Percentiles rank a stretch among this genome's conserved stretches.
Evolutionary conservation across 2,797 vertebrate genomes (phyloP).

Genomic region (Apogon hyalosoma): DNA sequence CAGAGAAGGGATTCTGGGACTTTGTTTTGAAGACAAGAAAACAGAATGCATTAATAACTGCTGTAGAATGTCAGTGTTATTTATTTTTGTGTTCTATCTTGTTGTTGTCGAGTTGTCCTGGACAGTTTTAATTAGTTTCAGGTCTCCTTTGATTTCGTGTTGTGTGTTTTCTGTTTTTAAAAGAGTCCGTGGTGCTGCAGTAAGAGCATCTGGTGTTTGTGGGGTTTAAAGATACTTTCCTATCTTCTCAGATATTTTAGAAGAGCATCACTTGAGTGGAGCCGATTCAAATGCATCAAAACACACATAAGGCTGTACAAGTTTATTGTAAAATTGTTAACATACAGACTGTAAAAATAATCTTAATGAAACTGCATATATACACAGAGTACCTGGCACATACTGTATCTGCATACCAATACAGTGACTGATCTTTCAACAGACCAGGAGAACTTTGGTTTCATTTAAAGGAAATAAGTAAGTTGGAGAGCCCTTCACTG

Average conservation of each 20-base stretch:
- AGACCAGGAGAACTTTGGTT: constrained; percentile 13
- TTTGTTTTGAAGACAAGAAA: no score
- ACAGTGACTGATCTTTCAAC: constrained; percentile 14
- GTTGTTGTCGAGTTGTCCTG: no score
- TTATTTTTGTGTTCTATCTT: no score
- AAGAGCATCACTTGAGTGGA: neutral
- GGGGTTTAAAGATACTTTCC: no score
- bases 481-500: neutral
- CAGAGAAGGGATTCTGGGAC: no score
- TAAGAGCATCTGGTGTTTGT: no score
- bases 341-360: constrained; percentile 42
- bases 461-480: neutral
- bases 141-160: no score
- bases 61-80: no score
- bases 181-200: no score
- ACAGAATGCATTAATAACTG: no score
- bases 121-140: no score
- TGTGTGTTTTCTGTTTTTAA: no score
- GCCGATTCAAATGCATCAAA: constrained; percentile 8
- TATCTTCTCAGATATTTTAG: neutral
- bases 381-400: constrained; percentile 41
- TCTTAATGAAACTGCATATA: constrained; percentile 34
- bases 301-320: neutral
- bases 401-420: constrained; percentile 24
- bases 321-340: constrained; percentile 39